These are phyloP conservation scores for Sminthurinus aureus DNA, from an alignment of 2,888 invertebrate species.

Conservation along the genomic window DNA sequence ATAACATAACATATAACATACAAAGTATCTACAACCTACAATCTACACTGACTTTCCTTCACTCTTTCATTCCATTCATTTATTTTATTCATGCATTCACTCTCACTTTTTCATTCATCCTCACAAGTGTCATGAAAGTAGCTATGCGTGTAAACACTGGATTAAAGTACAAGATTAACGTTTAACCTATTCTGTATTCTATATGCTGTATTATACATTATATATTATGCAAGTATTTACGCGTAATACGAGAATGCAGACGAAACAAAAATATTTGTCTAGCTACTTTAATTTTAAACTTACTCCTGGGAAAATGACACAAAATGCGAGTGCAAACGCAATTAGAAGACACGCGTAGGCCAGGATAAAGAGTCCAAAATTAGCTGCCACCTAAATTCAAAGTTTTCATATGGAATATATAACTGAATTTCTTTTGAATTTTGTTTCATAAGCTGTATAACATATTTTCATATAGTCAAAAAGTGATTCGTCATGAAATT, in stretches of 20 bases:
- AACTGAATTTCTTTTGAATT: neutral
- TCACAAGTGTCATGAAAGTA: neutral
- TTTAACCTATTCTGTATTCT: no score
- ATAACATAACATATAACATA: neutral
- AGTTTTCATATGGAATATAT: neutral
- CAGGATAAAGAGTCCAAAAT: conserved; percentile 84
- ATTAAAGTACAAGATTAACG: neutral
- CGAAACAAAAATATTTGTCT: no score
- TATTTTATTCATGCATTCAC: neutral
- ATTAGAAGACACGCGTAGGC: conserved; percentile 85
- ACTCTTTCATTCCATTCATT: no score
- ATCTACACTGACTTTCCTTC: neutral
- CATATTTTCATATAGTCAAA: no score
- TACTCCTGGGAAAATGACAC: conserved; percentile 78
- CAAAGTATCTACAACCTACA: neutral
- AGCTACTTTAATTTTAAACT: neutral
- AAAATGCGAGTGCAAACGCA: conserved; percentile 87
- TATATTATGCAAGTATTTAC: no score
- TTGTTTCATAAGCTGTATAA: no score
- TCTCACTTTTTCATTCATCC: neutral
- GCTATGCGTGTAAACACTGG: neutral
- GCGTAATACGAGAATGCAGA: no score
- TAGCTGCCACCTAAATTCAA: conserved; percentile 66
- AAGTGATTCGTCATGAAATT: neutral
- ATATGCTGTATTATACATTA: no score